Percentiles rank a stretch among this genome's conserved stretches.
phyloP scores from a whole-genome alignment of 2,888 invertebrate species.

The Phalangium opilio region DNA sequence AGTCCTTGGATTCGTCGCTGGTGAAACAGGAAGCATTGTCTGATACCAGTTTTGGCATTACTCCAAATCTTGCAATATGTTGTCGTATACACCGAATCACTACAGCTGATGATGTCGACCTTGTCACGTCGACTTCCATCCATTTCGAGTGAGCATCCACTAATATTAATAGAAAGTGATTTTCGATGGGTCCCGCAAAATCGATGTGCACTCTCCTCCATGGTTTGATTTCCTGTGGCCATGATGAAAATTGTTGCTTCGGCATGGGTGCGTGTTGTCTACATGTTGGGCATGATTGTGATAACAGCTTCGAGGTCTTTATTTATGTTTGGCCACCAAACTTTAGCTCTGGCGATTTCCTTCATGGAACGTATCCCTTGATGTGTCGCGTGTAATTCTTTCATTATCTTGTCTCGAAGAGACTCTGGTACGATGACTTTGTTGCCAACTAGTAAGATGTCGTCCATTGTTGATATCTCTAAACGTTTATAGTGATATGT shows the following conservation, averaged over 20 bases:
- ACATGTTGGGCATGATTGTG: background rate
- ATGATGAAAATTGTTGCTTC: background rate
- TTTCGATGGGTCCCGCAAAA: no score
- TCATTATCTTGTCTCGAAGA: constrained; percentile 18
- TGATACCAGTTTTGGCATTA: no score
- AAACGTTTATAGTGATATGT: background rate
- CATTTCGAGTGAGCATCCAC: no score
- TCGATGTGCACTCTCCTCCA: background rate
- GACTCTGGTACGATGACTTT: constrained; percentile 22
- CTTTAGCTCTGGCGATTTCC: background rate
- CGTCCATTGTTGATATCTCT: constrained; percentile 19
- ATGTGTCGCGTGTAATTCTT: constrained; percentile 23
- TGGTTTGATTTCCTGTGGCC: background rate
- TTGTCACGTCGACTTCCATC: no score
- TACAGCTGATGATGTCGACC: no score
- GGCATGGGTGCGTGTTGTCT: background rate
- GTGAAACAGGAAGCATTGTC: background rate
- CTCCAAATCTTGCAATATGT: no score
- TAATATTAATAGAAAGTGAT: no score
- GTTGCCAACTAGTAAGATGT: constrained; percentile 20
- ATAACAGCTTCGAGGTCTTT: background rate
- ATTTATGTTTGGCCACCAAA: background rate
- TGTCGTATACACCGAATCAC: no score
- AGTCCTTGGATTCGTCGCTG: background rate
- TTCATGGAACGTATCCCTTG: constrained; percentile 20